Percentiles rank a stretch among this genome's conserved stretches.
Evolutionary conservation across 2,797 vertebrate species (phyloP).

Genomic region (Oophaga sylvatica): DNA sequence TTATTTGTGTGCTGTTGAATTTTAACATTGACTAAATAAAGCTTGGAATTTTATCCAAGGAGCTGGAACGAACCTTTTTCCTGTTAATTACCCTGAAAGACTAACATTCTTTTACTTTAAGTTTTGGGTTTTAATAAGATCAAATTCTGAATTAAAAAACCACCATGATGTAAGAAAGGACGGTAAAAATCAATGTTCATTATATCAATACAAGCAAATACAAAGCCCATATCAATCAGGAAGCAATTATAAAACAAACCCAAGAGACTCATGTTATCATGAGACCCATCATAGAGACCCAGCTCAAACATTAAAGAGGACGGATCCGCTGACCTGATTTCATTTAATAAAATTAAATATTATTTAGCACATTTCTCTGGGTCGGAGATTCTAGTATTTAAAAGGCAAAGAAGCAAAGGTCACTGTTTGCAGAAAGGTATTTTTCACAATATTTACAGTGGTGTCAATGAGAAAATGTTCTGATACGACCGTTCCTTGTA

Average conservation of each 20-base stretch:
- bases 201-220: neutral
- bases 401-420: constrained; percentile 10
- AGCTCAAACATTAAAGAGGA: neutral
- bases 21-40: no score
- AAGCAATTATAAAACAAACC: neutral
- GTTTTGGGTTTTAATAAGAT: neutral
- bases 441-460: neutral
- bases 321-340: neutral
- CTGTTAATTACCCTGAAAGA: no score
- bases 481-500: neutral
- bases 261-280: neutral
- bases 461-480: neutral
- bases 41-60: no score
- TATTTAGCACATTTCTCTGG: neutral
- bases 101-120: no score
- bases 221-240: neutral
- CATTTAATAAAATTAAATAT: neutral
- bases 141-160: neutral
- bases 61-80: no score
- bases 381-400: neutral
- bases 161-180: neutral
- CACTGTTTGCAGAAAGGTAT: neutral
- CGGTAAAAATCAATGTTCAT: neutral
- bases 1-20: no score
- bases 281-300: neutral